Percentiles rank a stretch among this genome's conserved stretches.
Conservation (phyloP, 2,797 vertebrate genomes). For the Rhabdophis nuchalis region DNA sequence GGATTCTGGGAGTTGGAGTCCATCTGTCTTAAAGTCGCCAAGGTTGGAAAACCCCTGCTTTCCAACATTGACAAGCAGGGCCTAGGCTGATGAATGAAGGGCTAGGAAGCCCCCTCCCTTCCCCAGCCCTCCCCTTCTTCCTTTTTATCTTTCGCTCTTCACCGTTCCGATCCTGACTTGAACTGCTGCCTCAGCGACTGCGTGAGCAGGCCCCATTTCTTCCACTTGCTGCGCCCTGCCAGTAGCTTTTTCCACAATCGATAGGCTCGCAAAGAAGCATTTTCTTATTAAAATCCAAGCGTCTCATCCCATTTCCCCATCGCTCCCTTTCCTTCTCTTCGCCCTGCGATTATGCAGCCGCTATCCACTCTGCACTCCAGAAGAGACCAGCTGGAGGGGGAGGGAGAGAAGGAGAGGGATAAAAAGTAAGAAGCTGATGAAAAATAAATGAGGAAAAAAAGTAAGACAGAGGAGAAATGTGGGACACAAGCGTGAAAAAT, state of each 20-base stretch:
- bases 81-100: not conserved
- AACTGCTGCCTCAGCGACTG: conserved; percentile 12
- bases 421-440: too few species aligned
- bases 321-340: not conserved
- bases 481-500: not conserved
- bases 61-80: not conserved
- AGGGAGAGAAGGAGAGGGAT: too few species aligned
- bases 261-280: conserved; percentile 12
- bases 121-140: not conserved
- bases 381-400: too few species aligned
- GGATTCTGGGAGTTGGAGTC: not conserved
- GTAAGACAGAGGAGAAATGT: not conserved
- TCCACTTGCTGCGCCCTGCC: not conserved
- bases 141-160: not conserved
- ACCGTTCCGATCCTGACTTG: not conserved
- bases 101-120: not conserved
- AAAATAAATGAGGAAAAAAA: not conserved
- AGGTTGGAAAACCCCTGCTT: not conserved
- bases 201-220: not conserved
- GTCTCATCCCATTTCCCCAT: not conserved
- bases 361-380: not conserved
- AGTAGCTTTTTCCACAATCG: conserved; percentile 25
- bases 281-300: conserved; percentile 23
- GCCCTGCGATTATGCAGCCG: not conserved
- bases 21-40: not conserved